Base-by-base conservation (phyloP, 2,113 vertebrate genomes). In the Octodon degus region DNA sequence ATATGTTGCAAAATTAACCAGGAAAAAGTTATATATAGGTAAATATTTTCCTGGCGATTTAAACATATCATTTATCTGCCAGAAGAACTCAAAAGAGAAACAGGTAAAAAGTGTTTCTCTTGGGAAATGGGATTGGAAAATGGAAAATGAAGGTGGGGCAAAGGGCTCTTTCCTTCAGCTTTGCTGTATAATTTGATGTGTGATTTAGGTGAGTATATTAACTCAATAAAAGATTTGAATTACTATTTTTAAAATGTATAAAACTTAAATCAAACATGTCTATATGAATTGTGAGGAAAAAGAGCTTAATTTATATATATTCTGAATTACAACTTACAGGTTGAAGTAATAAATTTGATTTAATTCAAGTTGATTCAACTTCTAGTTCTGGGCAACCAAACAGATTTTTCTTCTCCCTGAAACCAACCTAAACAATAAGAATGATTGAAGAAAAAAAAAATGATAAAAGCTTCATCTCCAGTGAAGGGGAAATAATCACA, bases 321-420 rank as follows among this genome's bases (percentile, higher is more conserved):
- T 94, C 34, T 94, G 76, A 84, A 93, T 5, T 94, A 24, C 30
- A 55, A 95, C 87, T 95, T 97, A 68, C 86, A 94, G 53, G 55
- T 82, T 72, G 53, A 91, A 84, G 81, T 85, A 80, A 47, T 92
- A 92, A 63, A 86, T 83, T 65, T 34, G 5, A 72, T 30, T 85
- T 47, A 81, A 77, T 25, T 80, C n/a, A 30, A 50, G 7, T 62
- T 86, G 17, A 93, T 58, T 86, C 86, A 86, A 92, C 8, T 25
- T 92, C 67, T 58, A 87, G 27, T 62, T 95, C 22, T 67, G 81
- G 34, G 2, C 60, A 40, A 84, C 25, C 89, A 80, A 89, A 17
- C 81, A 89, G 70, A 94, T 8, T 40, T n/a, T 79, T 92, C 58
- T 72, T 12, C 10, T 95, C n/a, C 30, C 58, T 77, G 58, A 86